Evolutionary conservation across 2,797 vertebrate genomes (phyloP), one percentile per base, ranked within the genome.

Genomic region (Melanotaenia trifasciata): DNA sequence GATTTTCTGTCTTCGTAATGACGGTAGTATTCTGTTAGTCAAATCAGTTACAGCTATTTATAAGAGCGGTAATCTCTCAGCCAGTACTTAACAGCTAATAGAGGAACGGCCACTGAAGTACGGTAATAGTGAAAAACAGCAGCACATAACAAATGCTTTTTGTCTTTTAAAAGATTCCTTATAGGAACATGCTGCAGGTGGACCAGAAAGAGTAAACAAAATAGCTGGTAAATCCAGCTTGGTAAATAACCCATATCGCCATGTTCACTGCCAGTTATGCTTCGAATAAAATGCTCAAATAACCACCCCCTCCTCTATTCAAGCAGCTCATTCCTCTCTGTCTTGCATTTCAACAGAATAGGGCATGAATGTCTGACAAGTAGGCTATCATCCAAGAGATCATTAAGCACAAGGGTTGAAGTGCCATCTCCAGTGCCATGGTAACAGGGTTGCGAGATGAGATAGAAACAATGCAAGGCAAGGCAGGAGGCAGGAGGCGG

Each of bases 391-490:
- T 95, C 94, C 94, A 94, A 94, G 92, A 95, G 93, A 95, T 95
- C 94, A 95, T 95, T 95, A 95, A 94, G 94, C 94, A 92, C 92
- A 94, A 94, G 92, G 94, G 93, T 93, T 95, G 93, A 95, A 95
- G 94, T 94, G 94, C 93, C 94, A 95, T 94, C 90, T 93, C 91
- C 93, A 95, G 91, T 90, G 92, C 93, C 94, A 95, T 95, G 95
- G 95, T 94, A 95, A 95, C 95, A 94, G 94, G 93, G 93, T 94
- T 94, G 93, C 93, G 91, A 94, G 94, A 94, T 93, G 93, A 93
- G 92, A 94, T 93, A 90, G 93, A 95, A 94, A 95, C 94, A 95
- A 94, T 94, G 91, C 90, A 67, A 93, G 90, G 93, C 94, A 92
- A 90, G 92, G 91, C 90, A 84, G 91, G 93, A 81, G 86, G 81